A percentile compares a stretch with the other conserved stretches of the same genome.
These are phyloP conservation scores for Dynastes maya DNA, from an alignment of 2,888 invertebrate species.

Conservation along the genomic window DNA sequence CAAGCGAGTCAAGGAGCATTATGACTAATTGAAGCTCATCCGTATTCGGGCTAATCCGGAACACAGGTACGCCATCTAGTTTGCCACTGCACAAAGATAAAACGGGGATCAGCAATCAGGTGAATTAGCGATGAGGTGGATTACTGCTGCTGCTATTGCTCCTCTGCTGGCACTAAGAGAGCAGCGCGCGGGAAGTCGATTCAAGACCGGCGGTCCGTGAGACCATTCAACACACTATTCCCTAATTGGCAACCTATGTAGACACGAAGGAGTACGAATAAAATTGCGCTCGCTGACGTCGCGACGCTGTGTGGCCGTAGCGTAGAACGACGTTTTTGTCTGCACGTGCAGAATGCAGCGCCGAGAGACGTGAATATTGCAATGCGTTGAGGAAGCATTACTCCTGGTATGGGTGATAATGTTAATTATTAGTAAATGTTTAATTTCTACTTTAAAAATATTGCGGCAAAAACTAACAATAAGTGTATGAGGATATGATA, in stretches of 20 bases:
- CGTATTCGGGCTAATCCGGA: slow-evolving; percentile 62
- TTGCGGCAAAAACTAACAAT: too few species aligned
- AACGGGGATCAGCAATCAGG: slow-evolving; percentile 68
- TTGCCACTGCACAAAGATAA: slow-evolving; percentile 67
- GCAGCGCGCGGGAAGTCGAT: slow-evolving; percentile 66
- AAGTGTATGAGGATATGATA: too few species aligned
- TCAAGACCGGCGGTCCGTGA: slow-evolving; percentile 66
- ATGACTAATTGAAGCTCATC: slow-evolving; percentile 68
- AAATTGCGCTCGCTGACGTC: slow-evolving; percentile 27
- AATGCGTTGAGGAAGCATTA: neutral
- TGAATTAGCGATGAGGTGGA: slow-evolving; percentile 64
- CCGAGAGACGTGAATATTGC: neutral
- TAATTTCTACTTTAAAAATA: too few species aligned
- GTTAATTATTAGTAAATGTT: too few species aligned
- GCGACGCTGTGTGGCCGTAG: slow-evolving; percentile 21
- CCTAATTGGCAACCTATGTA: slow-evolving; percentile 59
- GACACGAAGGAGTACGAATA: slow-evolving; percentile 37
- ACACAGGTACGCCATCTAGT: slow-evolving; percentile 62
- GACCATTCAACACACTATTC: slow-evolving; percentile 61
- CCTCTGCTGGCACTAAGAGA: slow-evolving; percentile 64
- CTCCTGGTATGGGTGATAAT: too few species aligned
- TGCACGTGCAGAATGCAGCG: neutral
- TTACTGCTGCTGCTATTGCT: slow-evolving; percentile 33
- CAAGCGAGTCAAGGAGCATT: slow-evolving; percentile 65
- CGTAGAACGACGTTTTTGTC: slow-evolving; percentile 23